These are phyloP conservation scores for Vidua chalybeata DNA, from an alignment of 2,113 vertebrate species.

Conservation along the genomic window DNA sequence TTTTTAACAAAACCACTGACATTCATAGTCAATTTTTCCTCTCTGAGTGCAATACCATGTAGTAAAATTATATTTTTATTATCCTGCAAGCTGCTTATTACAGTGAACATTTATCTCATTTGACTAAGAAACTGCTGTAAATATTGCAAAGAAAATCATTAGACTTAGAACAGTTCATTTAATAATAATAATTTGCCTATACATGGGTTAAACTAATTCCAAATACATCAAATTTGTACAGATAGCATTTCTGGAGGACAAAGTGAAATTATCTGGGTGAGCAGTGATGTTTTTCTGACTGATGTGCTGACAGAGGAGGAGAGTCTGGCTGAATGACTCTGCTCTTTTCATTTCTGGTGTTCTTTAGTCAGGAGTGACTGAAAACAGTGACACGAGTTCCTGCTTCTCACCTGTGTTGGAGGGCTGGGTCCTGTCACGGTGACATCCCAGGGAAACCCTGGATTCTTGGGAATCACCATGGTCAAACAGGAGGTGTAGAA, in stretches of 20 bases:
- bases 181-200: background rate
- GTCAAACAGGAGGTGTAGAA: background rate
- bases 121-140: background rate
- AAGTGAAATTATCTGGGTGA: background rate
- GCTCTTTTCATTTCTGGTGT: background rate
- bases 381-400: fast-evolving
- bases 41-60: background rate
- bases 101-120: background rate
- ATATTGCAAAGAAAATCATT: background rate
- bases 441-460: background rate
- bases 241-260: background rate
- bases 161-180: background rate
- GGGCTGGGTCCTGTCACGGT: background rate
- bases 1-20: background rate
- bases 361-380: background rate
- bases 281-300: background rate
- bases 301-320: background rate
- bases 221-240: background rate
- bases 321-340: background rate
- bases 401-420: background rate
- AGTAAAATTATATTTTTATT: background rate
- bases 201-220: background rate
- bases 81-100: background rate
- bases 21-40: background rate
- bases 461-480: background rate